Percentiles rank a stretch among this genome's conserved stretches.
These are phyloP conservation scores for Limosa lapponica DNA, from an alignment of 2,797 vertebrate species.

Conservation along the genomic window DNA sequence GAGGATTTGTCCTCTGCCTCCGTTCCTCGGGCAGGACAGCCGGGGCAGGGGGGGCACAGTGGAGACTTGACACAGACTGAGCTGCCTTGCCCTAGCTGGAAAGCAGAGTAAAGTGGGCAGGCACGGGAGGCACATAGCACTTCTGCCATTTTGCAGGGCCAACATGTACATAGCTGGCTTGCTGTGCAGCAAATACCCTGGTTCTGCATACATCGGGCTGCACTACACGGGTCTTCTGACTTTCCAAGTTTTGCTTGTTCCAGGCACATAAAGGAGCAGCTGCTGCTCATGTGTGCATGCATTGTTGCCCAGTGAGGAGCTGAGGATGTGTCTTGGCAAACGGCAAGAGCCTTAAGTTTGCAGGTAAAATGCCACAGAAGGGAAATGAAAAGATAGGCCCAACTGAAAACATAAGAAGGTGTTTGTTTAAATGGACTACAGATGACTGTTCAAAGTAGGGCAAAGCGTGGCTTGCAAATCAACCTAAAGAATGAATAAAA, in stretches of 20 bases:
- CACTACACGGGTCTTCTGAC: neutral
- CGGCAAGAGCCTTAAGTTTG: conserved; percentile 35
- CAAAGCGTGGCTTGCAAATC: neutral
- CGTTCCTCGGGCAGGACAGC: accelerated
- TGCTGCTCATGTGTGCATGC: conserved; percentile 39
- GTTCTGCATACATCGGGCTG: neutral
- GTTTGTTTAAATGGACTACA: neutral
- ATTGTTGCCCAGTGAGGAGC: conserved; percentile 7
- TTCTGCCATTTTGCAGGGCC: neutral
- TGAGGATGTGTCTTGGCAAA: conserved; percentile 47
- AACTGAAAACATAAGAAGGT: neutral
- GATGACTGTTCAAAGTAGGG: neutral
- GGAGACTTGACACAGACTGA: accelerated
- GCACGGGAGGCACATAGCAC: accelerated
- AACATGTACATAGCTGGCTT: neutral
- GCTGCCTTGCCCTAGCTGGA: neutral
- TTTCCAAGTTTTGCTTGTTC: conserved; percentile 46
- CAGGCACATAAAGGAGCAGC: conserved; percentile 64
- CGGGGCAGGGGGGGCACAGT: neutral
- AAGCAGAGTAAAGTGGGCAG: neutral
- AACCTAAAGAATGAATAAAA: neutral
- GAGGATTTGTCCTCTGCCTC: neutral
- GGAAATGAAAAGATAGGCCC: neutral
- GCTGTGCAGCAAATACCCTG: neutral
- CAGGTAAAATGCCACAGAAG: neutral